Base-by-base conservation (phyloP, 2,797 vertebrate genomes). In the Danio tinwini region DNA sequence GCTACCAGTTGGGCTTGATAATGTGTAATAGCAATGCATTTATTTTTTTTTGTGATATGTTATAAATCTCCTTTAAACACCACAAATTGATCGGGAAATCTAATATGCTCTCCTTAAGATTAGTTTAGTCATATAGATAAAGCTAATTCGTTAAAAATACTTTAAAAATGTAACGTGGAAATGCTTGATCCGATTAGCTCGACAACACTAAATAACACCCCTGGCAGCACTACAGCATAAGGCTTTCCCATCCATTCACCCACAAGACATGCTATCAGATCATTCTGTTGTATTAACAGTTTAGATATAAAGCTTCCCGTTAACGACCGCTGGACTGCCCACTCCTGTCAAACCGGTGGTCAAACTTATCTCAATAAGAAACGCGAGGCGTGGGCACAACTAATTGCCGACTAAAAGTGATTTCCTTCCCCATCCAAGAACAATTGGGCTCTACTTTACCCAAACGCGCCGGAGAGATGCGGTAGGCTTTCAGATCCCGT, bases 291-390 rank as follows among this genome's bases (percentile, higher is more conserved):
- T 37, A 45, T 44, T n/a, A 76, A 44, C 16, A 5, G 39, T 65
- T 76, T 49, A 17, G 37, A 59, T 63, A 11, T 17, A 47, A 59
- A n/a, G 62, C 13, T 50, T 69, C 9, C 47, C 6, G 49, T 11
- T 29, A 58, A 47, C 17, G 14, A 59, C 8, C 5, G 14, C 47
- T 2, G 37, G 39, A n/a, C 50, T 42, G 49, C 13, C 16, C 59
- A 44, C 16, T 72, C 37, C 52, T 40, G 13, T 62, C 29, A 44
- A 17, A 42, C 14, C 44, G 21, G 44, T 37, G 61, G 50, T 56
- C 62, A 73, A 82, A 82, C 61, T 82, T 82, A 65, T 52, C 11
- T 52, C 45, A 44, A 44, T 61, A 70, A n/a, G 62, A 72, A 74
- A 40, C 50, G 13, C 45, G 53, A 62, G 47, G 50, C 42, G 39